phyloP scores from a whole-genome alignment of 2,113 vertebrate species.

The Todiramphus chloris region DNA sequence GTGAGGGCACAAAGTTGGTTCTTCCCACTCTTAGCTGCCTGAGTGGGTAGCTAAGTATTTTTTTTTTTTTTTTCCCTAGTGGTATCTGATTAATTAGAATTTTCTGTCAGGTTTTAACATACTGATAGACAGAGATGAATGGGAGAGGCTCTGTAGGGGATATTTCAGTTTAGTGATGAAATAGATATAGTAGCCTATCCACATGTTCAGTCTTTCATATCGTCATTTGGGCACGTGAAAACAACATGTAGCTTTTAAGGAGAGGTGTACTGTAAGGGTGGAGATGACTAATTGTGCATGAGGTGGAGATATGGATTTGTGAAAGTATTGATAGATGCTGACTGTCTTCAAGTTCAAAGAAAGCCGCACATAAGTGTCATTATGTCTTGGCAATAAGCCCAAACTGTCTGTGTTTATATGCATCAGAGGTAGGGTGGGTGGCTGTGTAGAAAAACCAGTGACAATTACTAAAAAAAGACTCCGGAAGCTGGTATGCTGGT shows the following conservation, averaged over 20 bases:
- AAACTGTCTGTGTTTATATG: constrained; percentile 31
- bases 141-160: not conserved
- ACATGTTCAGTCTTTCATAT: not conserved
- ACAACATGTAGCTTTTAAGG: not conserved
- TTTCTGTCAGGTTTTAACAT: constrained; percentile 1
- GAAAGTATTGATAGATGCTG: not conserved
- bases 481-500: not conserved
- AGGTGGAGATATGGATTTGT: not conserved
- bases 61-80: not conserved
- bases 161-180: not conserved
- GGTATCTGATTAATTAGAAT: not conserved
- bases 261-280: not conserved
- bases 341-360: not conserved
- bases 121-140: not conserved
- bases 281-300: not conserved
- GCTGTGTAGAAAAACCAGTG: constrained; percentile 8
- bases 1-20: not conserved
- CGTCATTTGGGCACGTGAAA: not conserved
- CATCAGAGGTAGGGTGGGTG: not conserved
- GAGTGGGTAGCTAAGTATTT: not conserved
- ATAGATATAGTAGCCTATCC: not conserved
- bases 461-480: not conserved
- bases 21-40: not conserved
- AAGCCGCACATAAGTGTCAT: not conserved
- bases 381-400: not conserved